Evolutionary conservation across 2,888 invertebrate genomes (phyloP).

Genomic region (Lottia gigantea): DNA sequence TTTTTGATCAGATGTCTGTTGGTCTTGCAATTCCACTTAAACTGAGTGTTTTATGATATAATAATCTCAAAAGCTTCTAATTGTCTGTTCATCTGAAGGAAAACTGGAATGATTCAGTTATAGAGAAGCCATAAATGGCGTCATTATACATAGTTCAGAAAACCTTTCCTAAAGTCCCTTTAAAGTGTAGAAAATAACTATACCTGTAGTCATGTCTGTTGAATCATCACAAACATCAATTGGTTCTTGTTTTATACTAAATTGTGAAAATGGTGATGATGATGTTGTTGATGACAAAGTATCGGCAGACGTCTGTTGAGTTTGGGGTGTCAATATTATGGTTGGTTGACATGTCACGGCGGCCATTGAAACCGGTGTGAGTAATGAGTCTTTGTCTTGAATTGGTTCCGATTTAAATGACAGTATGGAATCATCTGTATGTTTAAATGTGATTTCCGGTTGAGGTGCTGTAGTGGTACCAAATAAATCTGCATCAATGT

Average conservation of each 20-base stretch:
- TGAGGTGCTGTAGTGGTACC: constrained; percentile 75
- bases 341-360: constrained; percentile 69
- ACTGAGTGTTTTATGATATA: too few relatives aligned
- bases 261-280: constrained; percentile 72
- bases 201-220: constrained; percentile 24
- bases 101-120: too few relatives aligned
- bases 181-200: too few relatives aligned
- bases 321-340: constrained; percentile 60
- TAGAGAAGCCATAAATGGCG: too few relatives aligned
- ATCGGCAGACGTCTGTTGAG: constrained; percentile 12
- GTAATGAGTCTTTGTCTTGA: constrained; percentile 3
- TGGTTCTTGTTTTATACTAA: constrained; percentile 79
- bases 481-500: constrained; percentile 87
- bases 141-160: too few relatives aligned
- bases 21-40: too few relatives aligned
- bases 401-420: constrained; percentile 71
- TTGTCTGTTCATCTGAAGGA: too few relatives aligned
- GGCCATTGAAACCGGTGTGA: neutral
- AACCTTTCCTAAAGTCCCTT: too few relatives aligned
- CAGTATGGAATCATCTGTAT: constrained; percentile 65
- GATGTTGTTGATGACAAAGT: constrained; percentile 8
- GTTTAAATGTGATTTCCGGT: constrained; percentile 56
- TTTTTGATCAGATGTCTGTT: too few relatives aligned
- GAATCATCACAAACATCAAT: constrained; percentile 49
- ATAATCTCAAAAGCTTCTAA: too few relatives aligned